Base-by-base conservation (phyloP, 1,140 invertebrate genomes). In the Drosophila littoralis region DNA sequence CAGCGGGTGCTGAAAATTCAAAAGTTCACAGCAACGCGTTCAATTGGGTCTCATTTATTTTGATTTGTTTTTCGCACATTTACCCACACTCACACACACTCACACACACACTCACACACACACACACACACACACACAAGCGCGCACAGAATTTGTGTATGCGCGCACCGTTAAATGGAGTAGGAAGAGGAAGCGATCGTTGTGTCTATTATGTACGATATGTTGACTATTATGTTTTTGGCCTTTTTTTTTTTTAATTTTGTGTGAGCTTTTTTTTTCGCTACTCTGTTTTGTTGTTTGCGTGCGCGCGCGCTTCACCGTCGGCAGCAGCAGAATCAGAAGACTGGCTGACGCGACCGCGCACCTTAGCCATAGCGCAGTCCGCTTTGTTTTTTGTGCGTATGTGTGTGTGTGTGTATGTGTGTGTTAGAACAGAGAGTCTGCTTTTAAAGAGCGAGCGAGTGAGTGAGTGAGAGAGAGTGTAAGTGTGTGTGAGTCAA, bases 301-400 rank as follows among this genome's bases (percentile, higher is more conserved):
- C 68, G 84, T 81, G 84, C 81, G 80, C 80, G 79, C 77, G 69
- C 68, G 82, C 68, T 68, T 85, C 76, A 81, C 84, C 64, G 79
- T 83, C 64, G 80, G 77, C 72, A 82, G 60, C 73, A 75, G 83
- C 83, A 86, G 79, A 86, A 86, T 79, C 83, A 88, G 84, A 88
- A 88, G 83, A 88, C 83, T 86, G 82, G 70, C 68, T 69, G 83
- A 79, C 83, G 81, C 77, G 77, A 70, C 63, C 77, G 77, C 83
- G 84, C 83, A 88, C 84, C 84, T 89, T 79, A 83, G 84, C 77
- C 72, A 48, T 67, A 81, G 79, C 83, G 83, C 83, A 89, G 73
- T 40, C 35, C 55, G 79, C 79, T 83, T 84, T 84, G 72, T 79
- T 67, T 75, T 64, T 51, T 55, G 40, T 48, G 75, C 46, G 71